Evolutionary conservation across 37 sponge, comb jelly and placozoan species (phyloP), one percentile per base, ranked within the genome.

Genomic region (Chondrosia reniformis): DNA sequence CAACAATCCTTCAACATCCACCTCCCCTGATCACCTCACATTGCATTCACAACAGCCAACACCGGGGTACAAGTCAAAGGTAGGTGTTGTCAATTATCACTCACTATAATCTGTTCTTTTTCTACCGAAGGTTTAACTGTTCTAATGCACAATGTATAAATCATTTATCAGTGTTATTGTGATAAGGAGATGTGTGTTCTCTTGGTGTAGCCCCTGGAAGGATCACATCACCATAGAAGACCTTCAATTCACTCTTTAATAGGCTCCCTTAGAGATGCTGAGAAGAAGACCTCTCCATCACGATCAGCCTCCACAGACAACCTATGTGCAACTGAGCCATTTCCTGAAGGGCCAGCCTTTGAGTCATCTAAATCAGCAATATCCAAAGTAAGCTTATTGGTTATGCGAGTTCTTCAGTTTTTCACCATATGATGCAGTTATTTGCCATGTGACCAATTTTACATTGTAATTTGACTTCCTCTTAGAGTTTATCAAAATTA

Each of bases 261-360:
- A 2, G 42, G 72, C 3, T n/a, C 5, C 1, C n/a, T 3, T 3
- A 25, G 2, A 1, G 15, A 21, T 39, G 72, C 43, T 34, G 41
- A 69, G 36, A 38, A 69, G 6, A 38, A 41, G 38, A 44, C 42
- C 15, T 40, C 72, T 40, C 36, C 72, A 3, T 69, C 72, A 22
- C 41, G 43, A 13, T 69, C 72, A 13, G 72, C 72, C 4, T 69
- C 72, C 24, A 39, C 72, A 13, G 43, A 40, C 72, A 69, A 69
- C 13, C 72, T 69, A 8, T 44, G 42, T 17, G 2, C 43, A 69
- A 1, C 39, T n/a, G n/a, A n/a, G 41, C 25, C 43, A 22, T 10
- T 25, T 21, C 41, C 3, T 1, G 15, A 38, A 13, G 22, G 15
- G n/a, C 6, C 39, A 69, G 72, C n/a, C 39, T 43, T 34, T 8